Evolutionary conservation across 1,140 invertebrate genomes (phyloP), one percentile per base, ranked within the genome.

Genomic region (Nephila pilipes): DNA sequence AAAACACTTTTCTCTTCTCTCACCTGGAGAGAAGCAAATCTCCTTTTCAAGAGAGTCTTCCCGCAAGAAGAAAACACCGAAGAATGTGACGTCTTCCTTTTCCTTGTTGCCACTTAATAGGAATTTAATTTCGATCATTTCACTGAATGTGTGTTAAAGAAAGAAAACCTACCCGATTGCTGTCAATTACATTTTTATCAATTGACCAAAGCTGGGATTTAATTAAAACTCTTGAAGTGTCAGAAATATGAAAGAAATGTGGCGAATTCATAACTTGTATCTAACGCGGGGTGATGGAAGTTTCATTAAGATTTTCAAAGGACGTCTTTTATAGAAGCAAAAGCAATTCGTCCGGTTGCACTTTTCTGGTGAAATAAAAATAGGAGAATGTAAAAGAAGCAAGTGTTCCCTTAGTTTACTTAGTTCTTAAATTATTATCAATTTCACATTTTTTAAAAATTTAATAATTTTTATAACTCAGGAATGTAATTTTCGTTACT

Each of bases 241-340:
- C 65, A 69, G 65, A 69, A 32, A 14, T 25, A 69, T 69, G 65
- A 69, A 69, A 69, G 65, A 69, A 69, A 69, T 4, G n/a, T 10
- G 12, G 65, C 29, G 22, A 63, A n/a, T 63, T 63, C 60, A 63
- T 25, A 22, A n/a, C 60, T 25, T 20, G 60, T 8, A 46, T 46
- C 12, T 46, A 46, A 46, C 6, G 58, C 58, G 20, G 20, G n/a
- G 0, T 69, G 65, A 69, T 69, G 25, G 65, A 69, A 69, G 65
- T 69, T 69, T 69, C 65, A 69, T 69, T 69, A 69, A 69, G 65
- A 69, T 69, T 69, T 65, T n/a, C 25, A 69, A 69, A 69, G 65
- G 32, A 32, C 65, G 16, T 25, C 60, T 63, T 63, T 25, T 20
- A 8, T n/a, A 12, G n/a, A 63, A 22, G 12, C 8, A 22, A 63